phyloP scores from a whole-genome alignment of 1,140 invertebrate genomes.

The Araneus ventricosus region DNA sequence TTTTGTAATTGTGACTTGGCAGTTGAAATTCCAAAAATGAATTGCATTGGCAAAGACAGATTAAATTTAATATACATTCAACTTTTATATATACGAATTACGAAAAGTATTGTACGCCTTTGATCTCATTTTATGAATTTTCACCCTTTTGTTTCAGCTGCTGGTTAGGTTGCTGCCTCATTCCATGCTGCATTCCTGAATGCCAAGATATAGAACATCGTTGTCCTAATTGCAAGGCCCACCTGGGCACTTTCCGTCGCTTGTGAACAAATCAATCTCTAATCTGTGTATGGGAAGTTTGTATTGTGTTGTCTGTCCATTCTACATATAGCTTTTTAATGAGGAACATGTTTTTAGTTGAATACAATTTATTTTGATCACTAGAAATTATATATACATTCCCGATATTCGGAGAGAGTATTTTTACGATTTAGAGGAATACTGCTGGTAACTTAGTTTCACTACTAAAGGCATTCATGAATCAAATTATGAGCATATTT shows the following conservation, averaged over 20 bases:
- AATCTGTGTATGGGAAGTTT: constrained; percentile 15
- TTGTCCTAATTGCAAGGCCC: constrained; percentile 91
- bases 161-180: constrained; percentile 89
- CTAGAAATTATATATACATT: constrained; percentile 40
- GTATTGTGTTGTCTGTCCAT: neutral
- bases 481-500: constrained; percentile 68
- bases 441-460: constrained; percentile 1
- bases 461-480: neutral
- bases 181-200: constrained; percentile 92
- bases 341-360: neutral
- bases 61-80: too few relatives aligned
- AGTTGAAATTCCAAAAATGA: too few relatives aligned
- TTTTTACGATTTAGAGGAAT: constrained; percentile 25
- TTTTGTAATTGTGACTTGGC: too few relatives aligned
- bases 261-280: constrained; percentile 31
- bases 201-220: constrained; percentile 93
- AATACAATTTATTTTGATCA: constrained; percentile 14
- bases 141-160: constrained; percentile 83
- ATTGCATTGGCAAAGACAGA: too few relatives aligned
- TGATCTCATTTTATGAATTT: too few relatives aligned
- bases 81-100: too few relatives aligned
- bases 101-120: too few relatives aligned
- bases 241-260: constrained; percentile 86
- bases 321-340: neutral
- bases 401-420: constrained; percentile 18